A percentile compares a stretch with the other conserved stretches of the same genome.
Conservation (phyloP, 2,113 vertebrate species). For the Picathartes gymnocephalus region DNA sequence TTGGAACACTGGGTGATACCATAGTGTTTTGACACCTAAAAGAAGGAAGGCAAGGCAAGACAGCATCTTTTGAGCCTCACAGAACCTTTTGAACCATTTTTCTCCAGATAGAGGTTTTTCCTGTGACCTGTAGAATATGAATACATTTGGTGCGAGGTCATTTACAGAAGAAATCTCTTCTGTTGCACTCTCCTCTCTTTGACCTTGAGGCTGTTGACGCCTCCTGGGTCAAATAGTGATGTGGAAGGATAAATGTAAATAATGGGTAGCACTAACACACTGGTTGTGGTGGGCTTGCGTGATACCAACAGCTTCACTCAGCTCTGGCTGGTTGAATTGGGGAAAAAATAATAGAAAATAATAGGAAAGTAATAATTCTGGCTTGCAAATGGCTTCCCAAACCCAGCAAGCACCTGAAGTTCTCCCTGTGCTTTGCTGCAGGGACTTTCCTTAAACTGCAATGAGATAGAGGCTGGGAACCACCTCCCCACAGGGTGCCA, state of each 20-base stretch:
- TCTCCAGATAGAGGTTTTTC: background rate
- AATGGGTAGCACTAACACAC: background rate
- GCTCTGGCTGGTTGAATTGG: background rate
- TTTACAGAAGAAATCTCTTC: background rate
- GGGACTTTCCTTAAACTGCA: background rate
- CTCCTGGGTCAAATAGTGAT: background rate
- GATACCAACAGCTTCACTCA: background rate
- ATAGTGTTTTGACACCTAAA: background rate
- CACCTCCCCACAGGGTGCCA: background rate
- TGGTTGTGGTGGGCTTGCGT: background rate
- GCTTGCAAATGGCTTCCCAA: background rate
- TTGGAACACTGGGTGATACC: background rate
- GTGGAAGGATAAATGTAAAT: background rate
- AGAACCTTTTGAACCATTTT: background rate
- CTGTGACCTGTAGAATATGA: background rate
- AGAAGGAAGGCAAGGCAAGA: background rate
- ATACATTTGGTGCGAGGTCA: background rate
- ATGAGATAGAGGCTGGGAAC: background rate
- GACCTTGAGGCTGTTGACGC: background rate
- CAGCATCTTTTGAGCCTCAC: background rate
- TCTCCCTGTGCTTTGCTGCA: background rate
- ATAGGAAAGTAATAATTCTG: background rate
- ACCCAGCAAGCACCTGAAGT: background rate
- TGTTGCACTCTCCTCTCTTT: background rate
- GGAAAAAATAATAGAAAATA: background rate